Conservation (phyloP, 1,140 invertebrate genomes). For the Anagrus nilaparvatae region DNA sequence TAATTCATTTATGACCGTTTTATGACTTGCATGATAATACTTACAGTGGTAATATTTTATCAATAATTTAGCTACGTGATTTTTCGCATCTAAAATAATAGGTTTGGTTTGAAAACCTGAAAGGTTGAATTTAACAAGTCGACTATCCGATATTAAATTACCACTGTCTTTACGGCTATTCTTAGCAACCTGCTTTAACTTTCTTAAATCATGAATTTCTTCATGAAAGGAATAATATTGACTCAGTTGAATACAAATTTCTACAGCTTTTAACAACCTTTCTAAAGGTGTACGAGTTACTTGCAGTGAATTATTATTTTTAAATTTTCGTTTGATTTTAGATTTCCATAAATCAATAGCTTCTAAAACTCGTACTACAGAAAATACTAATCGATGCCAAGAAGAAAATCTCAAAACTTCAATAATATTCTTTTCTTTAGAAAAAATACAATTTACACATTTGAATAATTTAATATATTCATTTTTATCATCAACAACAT, state of each 20-base stretch:
- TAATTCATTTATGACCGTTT: slow-evolving; percentile 21
- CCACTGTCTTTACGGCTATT: not conserved
- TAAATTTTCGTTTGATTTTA: no score
- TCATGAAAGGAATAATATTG: not conserved
- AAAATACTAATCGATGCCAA: not conserved
- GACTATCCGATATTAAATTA: not conserved
- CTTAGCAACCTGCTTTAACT: not conserved
- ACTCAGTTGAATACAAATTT: not conserved
- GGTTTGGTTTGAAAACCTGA: not conserved
- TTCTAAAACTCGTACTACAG: not conserved
- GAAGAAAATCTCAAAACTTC: not conserved
- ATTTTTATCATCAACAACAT: not conserved
- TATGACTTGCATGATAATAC: slow-evolving; percentile 12
- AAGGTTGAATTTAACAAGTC: not conserved
- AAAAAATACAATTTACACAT: not conserved
- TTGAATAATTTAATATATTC: not conserved
- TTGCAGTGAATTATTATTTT: not conserved
- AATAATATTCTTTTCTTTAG: not conserved
- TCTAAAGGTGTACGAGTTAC: no score
- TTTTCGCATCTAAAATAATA: slow-evolving; percentile 9
- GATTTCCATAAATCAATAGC: not conserved
- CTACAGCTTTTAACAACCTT: not conserved
- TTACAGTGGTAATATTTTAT: slow-evolving; percentile 16
- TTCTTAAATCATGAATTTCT: not conserved
- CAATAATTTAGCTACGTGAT: slow-evolving; percentile 2